A percentile compares a stretch with the other conserved stretches of the same genome.
Conservation (phyloP, 2,797 vertebrate genomes). For the Geotrypetes seraphini region DNA sequence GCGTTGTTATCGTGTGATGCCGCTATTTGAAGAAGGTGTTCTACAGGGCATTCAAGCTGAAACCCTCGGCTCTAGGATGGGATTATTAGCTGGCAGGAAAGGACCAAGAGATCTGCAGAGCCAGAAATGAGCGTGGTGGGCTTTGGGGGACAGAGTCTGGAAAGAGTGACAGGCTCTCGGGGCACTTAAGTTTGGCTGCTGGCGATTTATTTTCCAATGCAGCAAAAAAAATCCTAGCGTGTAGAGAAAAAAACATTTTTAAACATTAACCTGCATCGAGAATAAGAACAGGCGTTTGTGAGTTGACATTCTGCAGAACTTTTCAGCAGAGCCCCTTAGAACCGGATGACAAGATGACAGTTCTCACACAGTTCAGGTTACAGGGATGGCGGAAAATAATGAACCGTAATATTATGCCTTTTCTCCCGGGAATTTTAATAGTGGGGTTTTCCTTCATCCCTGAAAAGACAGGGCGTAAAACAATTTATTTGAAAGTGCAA, state of each 20-base stretch:
- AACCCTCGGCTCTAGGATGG: too few relatives aligned
- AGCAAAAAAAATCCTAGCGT: conserved; percentile 19
- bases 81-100: too few relatives aligned
- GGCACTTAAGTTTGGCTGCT: not conserved
- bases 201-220: conserved; percentile 5
- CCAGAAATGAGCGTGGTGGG: not conserved
- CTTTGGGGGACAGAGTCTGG: not conserved
- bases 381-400: conserved; percentile 37
- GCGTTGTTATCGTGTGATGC: too few relatives aligned
- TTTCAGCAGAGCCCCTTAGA: conserved; percentile 28
- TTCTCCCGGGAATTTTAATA: conserved; percentile 47
- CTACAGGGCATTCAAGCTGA: too few relatives aligned
- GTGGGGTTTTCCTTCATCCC: conserved; percentile 35
- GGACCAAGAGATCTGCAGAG: rapidly evolving
- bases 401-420: conserved; percentile 48
- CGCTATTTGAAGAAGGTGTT: too few relatives aligned
- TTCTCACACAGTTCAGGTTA: conserved; percentile 39
- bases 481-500: conserved; percentile 24
- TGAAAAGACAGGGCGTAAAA: conserved; percentile 50
- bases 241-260: conserved; percentile 12
- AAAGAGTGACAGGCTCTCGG: too few relatives aligned
- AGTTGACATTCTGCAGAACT: conserved; percentile 24
- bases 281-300: conserved; percentile 16
- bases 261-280: conserved; percentile 11
- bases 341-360: conserved; percentile 33